Conservation (phyloP, 2,797 vertebrate genomes). For the Glossophaga mutica region DNA sequence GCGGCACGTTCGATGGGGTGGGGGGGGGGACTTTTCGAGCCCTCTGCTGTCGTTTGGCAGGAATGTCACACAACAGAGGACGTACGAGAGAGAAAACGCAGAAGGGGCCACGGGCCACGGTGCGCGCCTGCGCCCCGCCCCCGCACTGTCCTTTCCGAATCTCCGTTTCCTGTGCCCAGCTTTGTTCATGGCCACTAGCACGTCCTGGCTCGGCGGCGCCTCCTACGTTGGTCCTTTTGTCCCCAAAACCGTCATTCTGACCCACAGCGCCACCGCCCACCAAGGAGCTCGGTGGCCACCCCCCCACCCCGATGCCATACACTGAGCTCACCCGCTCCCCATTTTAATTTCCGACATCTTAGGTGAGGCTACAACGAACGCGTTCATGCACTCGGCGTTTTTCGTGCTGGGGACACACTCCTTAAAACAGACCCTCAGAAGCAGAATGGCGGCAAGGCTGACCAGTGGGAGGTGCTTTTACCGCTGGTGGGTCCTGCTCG, state of each 20-base stretch:
- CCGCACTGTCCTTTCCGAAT: rapidly evolving
- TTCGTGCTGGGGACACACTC: constrained; percentile 16
- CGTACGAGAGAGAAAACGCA: too few species aligned
- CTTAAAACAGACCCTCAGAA: constrained; percentile 53
- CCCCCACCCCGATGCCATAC: neutral
- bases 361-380: constrained; percentile 46
- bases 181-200: rapidly evolving
- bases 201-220: rapidly evolving
- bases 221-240: neutral
- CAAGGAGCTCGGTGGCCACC: neutral
- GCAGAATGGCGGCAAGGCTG: constrained; percentile 46
- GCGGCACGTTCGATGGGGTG: neutral
- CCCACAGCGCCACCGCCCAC: neutral
- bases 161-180: rapidly evolving
- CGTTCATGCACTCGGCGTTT: neutral
- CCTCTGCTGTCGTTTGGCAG: neutral
- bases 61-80: neutral
- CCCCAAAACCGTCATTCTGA: neutral
- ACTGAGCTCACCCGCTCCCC: neutral
- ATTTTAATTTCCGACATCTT: constrained; percentile 51
- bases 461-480: constrained; percentile 7
- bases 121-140: too few species aligned
- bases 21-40: neutral
- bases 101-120: neutral
- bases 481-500: constrained; percentile 41